Percentiles rank a stretch among this genome's conserved stretches.
Evolutionary conservation across 35 echinoderm and acorn worm species (phyloP).

Genomic region (Eucidaris tribuloides): DNA sequence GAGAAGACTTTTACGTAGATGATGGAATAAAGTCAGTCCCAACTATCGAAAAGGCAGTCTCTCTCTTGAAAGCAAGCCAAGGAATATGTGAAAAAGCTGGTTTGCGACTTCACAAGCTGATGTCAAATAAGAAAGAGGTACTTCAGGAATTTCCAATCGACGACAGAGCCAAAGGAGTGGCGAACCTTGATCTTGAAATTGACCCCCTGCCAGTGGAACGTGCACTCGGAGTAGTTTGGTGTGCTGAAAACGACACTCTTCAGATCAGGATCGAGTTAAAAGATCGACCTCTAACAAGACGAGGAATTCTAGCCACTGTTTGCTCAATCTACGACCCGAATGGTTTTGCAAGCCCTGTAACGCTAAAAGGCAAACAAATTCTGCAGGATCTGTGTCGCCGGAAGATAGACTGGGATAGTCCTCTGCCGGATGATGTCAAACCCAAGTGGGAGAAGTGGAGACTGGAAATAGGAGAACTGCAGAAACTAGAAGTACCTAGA

Average conservation of each 20-base stretch:
- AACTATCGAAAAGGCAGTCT: slow-evolving; percentile 21
- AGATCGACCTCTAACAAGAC: slow-evolving; percentile 36
- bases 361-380: slow-evolving; percentile 26
- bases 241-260: too few relatives aligned
- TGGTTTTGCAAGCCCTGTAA: slow-evolving; percentile 20
- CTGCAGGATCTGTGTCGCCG: slow-evolving; percentile 45
- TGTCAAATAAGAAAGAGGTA: slow-evolving; percentile 21
- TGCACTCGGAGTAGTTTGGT: slow-evolving; percentile 25
- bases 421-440: background rate
- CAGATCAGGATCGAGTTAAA: background rate
- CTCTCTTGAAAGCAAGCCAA: background rate
- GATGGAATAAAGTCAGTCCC: slow-evolving; percentile 40
- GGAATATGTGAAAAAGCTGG: slow-evolving; percentile 38
- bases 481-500: background rate
- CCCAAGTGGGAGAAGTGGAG: slow-evolving; percentile 20
- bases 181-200: slow-evolving; percentile 23
- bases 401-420: slow-evolving; percentile 44
- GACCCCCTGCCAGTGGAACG: slow-evolving; percentile 3
- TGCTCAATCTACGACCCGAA: slow-evolving; percentile 45
- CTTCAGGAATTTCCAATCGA: background rate
- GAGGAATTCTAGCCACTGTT: slow-evolving; percentile 39
- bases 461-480: background rate
- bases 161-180: slow-evolving; percentile 20
- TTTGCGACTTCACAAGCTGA: slow-evolving; percentile 18
- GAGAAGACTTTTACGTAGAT: slow-evolving; percentile 75